Evolutionary conservation across 2,797 vertebrate species (phyloP).

Genomic region (Xenopus petersii): DNA sequence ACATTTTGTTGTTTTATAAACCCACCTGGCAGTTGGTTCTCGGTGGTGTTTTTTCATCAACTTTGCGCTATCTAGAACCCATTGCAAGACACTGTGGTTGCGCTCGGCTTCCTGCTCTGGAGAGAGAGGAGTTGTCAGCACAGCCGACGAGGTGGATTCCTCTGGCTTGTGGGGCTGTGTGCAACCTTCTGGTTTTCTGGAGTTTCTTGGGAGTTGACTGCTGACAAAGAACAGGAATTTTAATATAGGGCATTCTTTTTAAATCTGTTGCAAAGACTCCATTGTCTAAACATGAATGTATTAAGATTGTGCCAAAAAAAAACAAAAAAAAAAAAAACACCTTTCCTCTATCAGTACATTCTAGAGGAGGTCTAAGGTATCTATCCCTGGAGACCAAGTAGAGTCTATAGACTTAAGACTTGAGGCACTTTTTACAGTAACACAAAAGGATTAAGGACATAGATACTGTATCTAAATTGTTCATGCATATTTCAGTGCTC

Average conservation of each 20-base stretch:
- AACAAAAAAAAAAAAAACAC: no score
- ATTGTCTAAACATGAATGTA: no score
- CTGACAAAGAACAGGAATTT: not conserved
- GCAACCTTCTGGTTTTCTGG: conserved; percentile 36
- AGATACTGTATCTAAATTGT: no score
- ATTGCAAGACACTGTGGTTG: conserved; percentile 41
- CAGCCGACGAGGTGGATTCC: conserved; percentile 3
- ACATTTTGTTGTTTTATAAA: not conserved
- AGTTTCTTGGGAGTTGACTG: conserved; percentile 24
- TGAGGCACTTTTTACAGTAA: no score
- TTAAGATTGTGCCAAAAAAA: no score
- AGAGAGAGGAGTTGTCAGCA: conserved; percentile 31
- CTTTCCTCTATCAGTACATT: no score
- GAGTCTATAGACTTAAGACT: no score
- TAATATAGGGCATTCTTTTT: not conserved
- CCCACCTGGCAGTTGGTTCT: conserved; percentile 15
- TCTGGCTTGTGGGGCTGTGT: conserved; percentile 6
- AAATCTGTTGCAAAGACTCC: no score
- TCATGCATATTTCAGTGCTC: not conserved
- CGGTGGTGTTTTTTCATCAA: conserved; percentile 44
- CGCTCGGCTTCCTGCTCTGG: conserved; percentile 40
- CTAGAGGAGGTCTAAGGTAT: no score
- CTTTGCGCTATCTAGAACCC: conserved; percentile 43
- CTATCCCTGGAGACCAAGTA: no score
- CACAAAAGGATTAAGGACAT: no score